These are phyloP conservation scores for Schizotus pectinicornis DNA, from an alignment of 2,888 invertebrate species.

Conservation along the genomic window DNA sequence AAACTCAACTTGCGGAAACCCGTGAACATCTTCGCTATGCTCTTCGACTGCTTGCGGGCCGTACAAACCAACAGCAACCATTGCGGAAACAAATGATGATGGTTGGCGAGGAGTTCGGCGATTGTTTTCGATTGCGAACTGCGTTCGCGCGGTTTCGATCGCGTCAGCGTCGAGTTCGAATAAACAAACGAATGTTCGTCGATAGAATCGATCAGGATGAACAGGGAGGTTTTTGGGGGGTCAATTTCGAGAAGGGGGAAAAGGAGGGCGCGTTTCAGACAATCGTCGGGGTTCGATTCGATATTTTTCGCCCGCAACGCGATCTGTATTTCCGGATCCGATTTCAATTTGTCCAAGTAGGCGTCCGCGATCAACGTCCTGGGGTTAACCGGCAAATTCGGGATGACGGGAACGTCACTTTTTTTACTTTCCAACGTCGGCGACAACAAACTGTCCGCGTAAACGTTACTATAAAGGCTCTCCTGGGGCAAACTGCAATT, in stretches of 20 bases:
- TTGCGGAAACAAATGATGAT: slow-evolving; percentile 89
- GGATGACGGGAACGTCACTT: slow-evolving; percentile 53
- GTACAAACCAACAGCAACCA: slow-evolving; percentile 93
- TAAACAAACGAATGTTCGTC: slow-evolving; percentile 77
- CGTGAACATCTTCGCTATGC: slow-evolving; percentile 81
- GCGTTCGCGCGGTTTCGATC: slow-evolving; percentile 60
- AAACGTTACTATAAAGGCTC: slow-evolving; percentile 52
- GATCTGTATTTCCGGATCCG: slow-evolving; percentile 80
- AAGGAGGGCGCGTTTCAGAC: slow-evolving; percentile 85
- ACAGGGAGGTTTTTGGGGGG: slow-evolving; percentile 83
- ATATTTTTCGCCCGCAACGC: slow-evolving; percentile 81
- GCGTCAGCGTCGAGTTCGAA: slow-evolving; percentile 63
- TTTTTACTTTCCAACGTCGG: slow-evolving; percentile 45
- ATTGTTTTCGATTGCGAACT: slow-evolving; percentile 68
- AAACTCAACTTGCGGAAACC: slow-evolving; percentile 90
- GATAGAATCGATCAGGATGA: slow-evolving; percentile 90
- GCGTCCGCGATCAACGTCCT: slow-evolving; percentile 75
- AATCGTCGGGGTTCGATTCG: slow-evolving; percentile 89
- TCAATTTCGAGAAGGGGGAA: slow-evolving; percentile 87
- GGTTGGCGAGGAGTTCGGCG: slow-evolving; percentile 83
- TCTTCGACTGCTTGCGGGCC: slow-evolving; percentile 83
- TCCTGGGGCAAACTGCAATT: slow-evolving; percentile 47
- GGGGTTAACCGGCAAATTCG: slow-evolving; percentile 59
- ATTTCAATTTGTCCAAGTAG: slow-evolving; percentile 78
- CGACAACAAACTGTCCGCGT: slow-evolving; percentile 45